These are phyloP conservation scores for Aphidoletes aphidimyza DNA, from an alignment of 2,888 invertebrate genomes.

Conservation along the genomic window DNA sequence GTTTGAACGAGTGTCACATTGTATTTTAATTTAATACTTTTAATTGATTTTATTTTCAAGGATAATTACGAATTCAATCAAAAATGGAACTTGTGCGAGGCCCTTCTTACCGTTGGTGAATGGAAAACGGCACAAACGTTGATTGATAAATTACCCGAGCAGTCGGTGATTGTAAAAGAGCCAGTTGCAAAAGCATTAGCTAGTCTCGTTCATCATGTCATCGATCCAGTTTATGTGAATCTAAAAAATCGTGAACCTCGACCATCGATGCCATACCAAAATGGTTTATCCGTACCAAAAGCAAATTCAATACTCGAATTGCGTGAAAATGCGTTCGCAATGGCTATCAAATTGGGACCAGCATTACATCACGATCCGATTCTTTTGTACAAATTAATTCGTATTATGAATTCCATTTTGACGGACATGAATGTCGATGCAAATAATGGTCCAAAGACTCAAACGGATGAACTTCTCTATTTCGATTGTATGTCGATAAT, in stretches of 20 bases:
- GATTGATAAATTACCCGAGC: conserved; percentile 83
- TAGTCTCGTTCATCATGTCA: conserved; percentile 80
- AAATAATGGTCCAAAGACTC: conserved; percentile 59
- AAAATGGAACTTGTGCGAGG: conserved; percentile 92
- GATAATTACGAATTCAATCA: conserved; percentile 76
- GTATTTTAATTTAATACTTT: no score
- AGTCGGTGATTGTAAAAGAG: conserved; percentile 80
- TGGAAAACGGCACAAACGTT: conserved; percentile 88
- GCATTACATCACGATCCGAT: conserved; percentile 88
- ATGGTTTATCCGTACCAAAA: not conserved
- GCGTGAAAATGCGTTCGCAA: conserved; percentile 81
- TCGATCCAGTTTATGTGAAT: conserved; percentile 86
- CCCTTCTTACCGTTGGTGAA: conserved; percentile 86
- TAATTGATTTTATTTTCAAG: conserved; percentile 56
- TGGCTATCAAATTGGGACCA: conserved; percentile 86
- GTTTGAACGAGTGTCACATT: not conserved
- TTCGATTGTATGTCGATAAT: conserved; percentile 86
- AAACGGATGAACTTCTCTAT: conserved; percentile 72
- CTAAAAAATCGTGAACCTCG: conserved; percentile 9
- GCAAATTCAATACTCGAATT: conserved; percentile 74
- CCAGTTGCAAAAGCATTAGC: conserved; percentile 83
- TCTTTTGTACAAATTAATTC: conserved; percentile 86
- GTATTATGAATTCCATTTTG: conserved; percentile 67
- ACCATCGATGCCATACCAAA: conserved; percentile 8
- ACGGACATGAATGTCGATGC: conserved; percentile 65